phyloP scores from a whole-genome alignment of 2,888 invertebrate species.

The Drosophila diplacantha region DNA sequence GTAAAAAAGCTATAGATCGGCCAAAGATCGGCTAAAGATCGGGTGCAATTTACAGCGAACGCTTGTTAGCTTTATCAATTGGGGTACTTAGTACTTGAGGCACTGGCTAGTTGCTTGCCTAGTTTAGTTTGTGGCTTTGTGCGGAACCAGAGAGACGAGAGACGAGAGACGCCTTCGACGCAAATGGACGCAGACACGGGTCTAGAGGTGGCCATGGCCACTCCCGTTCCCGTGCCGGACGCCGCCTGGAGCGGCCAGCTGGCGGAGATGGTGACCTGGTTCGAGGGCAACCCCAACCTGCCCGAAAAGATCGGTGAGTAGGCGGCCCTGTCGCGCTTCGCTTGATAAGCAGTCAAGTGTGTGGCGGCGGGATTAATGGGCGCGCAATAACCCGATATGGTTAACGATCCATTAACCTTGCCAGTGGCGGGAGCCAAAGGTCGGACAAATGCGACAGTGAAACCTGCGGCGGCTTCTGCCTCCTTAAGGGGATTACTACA shows the following conservation, averaged over 20 bases:
- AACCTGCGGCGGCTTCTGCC: neutral
- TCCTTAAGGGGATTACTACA: no score
- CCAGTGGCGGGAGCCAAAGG: constrained; percentile 17
- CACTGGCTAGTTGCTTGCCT: constrained; percentile 15
- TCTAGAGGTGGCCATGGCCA: neutral
- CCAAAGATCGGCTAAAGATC: constrained; percentile 2
- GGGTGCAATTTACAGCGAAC: constrained; percentile 4
- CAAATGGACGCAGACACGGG: constrained; percentile 18
- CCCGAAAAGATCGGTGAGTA: constrained; percentile 67
- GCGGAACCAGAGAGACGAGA: constrained; percentile 21
- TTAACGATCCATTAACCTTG: constrained; percentile 21
- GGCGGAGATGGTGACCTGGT: constrained; percentile 59
- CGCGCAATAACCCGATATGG: constrained; percentile 19
- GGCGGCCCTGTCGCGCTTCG: constrained; percentile 3
- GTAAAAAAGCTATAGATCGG: constrained; percentile 15
- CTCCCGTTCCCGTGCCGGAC: neutral
- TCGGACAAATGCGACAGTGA: constrained; percentile 4
- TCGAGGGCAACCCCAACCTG: constrained; percentile 62
- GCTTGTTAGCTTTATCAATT: constrained; percentile 61
- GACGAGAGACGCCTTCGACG: constrained; percentile 3
- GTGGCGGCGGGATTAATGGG: constrained; percentile 13
- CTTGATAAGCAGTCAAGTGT: constrained; percentile 24
- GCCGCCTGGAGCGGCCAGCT: constrained; percentile 46
- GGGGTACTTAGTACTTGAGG: constrained; percentile 18
- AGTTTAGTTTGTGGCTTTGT: constrained; percentile 30